Base-by-base conservation (phyloP, 2,888 invertebrate species). In the Lepidonotus clava region DNA sequence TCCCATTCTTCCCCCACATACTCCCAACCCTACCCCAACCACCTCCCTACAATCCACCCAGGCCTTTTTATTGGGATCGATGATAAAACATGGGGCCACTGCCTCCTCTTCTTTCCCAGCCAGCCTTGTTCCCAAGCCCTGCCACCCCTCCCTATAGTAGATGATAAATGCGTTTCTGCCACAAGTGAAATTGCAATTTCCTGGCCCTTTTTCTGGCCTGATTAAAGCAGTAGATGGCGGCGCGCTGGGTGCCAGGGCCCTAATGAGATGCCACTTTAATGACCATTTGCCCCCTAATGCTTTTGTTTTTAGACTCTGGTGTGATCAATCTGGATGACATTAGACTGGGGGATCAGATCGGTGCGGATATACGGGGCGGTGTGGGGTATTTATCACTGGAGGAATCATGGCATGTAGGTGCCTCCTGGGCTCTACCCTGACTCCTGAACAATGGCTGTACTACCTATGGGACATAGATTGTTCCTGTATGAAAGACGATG, bases 161-260 rank as follows among this genome's bases (percentile, higher is more conserved):
- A 8, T 56, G 56, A 56, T 56, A 56, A 56, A 56, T 56, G 56
- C 4, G 11, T 56, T 8, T 56, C 14, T 56, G 56, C 11, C 14
- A n/a, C 56, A 56, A 56, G 14, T 56, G 56, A 56, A 56, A 56
- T n/a, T 8, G 56, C 56, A 56, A 56, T 56, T 56, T 56, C 56
- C n/a, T n/a, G 18, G 18, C 56, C 4, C 56, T 56, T 56, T 56
- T 8, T 8, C 14, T n/a, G n/a, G 18, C n/a, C n/a, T 56, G 56
- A 56, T 56, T 56, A n/a, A 56, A 56, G 56, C 56, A 56, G 56
- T 56, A 56, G 18, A 56, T 56, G 4, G 18, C n/a, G 5, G 56
- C 56, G n/a, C n/a, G 8, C 18, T n/a, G 4, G 8, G n/a, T 8
- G 56, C 56, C n/a, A n/a, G 8, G 56, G 14, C 11, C n/a, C n/a